phyloP scores from a whole-genome alignment of 2,888 invertebrate genomes.

The Lithophane semibrunnea region DNA sequence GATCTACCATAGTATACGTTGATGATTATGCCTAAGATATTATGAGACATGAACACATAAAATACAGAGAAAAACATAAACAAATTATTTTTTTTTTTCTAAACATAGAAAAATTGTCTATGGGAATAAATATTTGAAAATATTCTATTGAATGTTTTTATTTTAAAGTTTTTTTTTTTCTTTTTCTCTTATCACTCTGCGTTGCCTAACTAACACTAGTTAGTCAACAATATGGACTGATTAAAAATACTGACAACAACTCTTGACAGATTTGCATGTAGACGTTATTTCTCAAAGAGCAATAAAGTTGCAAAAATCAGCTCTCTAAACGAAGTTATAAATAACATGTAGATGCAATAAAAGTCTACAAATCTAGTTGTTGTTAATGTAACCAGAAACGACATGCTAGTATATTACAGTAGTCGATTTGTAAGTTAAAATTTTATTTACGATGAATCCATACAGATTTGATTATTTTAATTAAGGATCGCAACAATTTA shows the following conservation, averaged over 20 bases:
- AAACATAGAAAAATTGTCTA: neutral
- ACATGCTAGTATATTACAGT: conserved; percentile 41
- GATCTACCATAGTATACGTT: neutral
- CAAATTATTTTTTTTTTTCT: too few relatives aligned
- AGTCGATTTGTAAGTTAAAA: conserved; percentile 47
- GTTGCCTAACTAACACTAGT: neutral
- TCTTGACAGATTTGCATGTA: conserved; percentile 23
- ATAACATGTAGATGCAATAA: conserved; percentile 51
- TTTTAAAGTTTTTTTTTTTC: neutral
- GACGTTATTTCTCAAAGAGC: conserved; percentile 26
- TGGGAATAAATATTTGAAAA: neutral
- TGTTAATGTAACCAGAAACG: conserved; percentile 50
- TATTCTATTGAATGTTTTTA: neutral
- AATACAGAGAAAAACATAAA: too few relatives aligned
- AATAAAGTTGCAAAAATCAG: conserved; percentile 54
- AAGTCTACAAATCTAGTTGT: conserved; percentile 46
- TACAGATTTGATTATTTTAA: conserved; percentile 60
- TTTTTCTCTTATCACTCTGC: neutral
- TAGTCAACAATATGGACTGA: conserved; percentile 22
- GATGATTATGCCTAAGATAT: too few relatives aligned
- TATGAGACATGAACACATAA: too few relatives aligned
- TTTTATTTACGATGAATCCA: conserved; percentile 49
- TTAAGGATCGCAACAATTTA: conserved; percentile 41
- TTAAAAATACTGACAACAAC: conserved; percentile 28
- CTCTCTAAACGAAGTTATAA: conserved; percentile 43